Evolutionary conservation across 2,888 invertebrate genomes (phyloP), one percentile per base, ranked within the genome.

Genomic region (Latrodectus elegans): DNA sequence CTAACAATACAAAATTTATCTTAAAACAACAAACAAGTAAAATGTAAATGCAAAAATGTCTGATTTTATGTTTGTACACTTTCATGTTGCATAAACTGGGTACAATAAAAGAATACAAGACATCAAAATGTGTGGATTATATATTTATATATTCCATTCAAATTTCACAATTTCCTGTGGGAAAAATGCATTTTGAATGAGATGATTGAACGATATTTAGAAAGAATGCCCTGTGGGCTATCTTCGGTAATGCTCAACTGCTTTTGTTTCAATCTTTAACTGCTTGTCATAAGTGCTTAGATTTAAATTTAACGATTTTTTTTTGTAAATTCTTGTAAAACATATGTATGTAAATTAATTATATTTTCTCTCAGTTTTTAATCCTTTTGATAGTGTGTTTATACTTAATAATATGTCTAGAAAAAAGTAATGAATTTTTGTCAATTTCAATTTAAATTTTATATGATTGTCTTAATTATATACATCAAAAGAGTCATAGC

Each of bases 131-230:
- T 67, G 73, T 67, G 73, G 81, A 81, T 81, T 81, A 81, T 74
- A 53, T 81, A 81, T 81, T 73, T 74, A 81, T 81, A 52, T 81
- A 81, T 81, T 81, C 81, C 65, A 65, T 53, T 72, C 53, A 67
- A 74, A 73, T 38, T 22, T 67, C 73, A 55, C 64, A 15, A 53
- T 77, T 55, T 22, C 53, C 22, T 52, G 26, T 38, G 52, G 72
- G 22, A 80, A 72, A 80, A 72, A 60, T 60, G 49, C 64, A 64
- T 51, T 26, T 55, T 70, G 64, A 80, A 80, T 80, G 64, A 72
- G 52, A 22, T 52, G 51, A 51, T 67, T 15, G 67, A 60, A 52
- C 12, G 67, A 65, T 64, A 81, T 74, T 73, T 51, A 53, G 73
- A 10, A 49, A 10, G 22, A 81, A 53, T 81, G 81, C 73, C 81